Conservation (phyloP, 2,113 vertebrate genomes). For the Morone chrysops region DNA sequence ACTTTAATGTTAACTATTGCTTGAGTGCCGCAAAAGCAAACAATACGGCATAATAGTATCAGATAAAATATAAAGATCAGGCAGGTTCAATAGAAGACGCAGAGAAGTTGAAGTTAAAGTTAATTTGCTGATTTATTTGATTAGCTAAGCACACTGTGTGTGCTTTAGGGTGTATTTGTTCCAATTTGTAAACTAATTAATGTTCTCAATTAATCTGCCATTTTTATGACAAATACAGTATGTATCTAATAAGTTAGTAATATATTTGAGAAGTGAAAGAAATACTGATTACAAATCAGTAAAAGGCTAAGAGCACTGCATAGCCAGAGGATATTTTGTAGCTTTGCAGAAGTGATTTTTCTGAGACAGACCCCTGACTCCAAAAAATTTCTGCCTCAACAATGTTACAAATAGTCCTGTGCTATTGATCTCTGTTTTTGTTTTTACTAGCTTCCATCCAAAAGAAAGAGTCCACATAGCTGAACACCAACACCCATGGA, state of each 20-base stretch:
- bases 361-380: neutral
- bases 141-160: neutral
- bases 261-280: conserved; percentile 8
- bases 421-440: conserved; percentile 15
- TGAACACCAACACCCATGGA: conserved; percentile 8
- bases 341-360: neutral
- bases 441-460: neutral
- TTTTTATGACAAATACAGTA: conserved; percentile 10
- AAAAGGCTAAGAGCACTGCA: neutral
- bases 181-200: conserved; percentile 12
- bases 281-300: neutral
- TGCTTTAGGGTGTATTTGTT: conserved; percentile 3
- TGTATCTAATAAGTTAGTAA: neutral
- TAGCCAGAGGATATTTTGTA: neutral
- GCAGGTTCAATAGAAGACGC: conserved; percentile 3
- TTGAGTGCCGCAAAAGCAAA: conserved; percentile 4
- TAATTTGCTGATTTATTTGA: conserved; percentile 24
- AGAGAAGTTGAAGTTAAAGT: conserved; percentile 19
- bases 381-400: conserved; percentile 1
- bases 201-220: conserved; percentile 9
- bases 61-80: neutral
- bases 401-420: conserved; percentile 3
- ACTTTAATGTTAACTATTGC: neutral
- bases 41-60: neutral
- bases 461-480: conserved; percentile 11